Evolutionary conservation across 1,140 invertebrate genomes (phyloP).

Genomic region (Drosophila parabipectinata): DNA sequence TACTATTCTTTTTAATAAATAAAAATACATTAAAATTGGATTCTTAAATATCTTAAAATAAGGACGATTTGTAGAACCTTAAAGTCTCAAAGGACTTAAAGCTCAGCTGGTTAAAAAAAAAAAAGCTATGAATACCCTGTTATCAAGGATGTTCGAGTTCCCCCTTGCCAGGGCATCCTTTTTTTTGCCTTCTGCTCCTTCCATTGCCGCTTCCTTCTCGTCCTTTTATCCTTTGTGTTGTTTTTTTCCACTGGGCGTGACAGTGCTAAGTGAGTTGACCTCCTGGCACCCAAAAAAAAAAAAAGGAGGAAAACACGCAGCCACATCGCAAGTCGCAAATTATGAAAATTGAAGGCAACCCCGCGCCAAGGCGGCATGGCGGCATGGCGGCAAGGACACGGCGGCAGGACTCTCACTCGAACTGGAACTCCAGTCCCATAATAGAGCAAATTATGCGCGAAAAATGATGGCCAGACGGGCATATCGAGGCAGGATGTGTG

Average conservation of each 20-base stretch:
- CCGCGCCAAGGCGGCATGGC: background rate
- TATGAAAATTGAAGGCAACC: slow-evolving; percentile 70
- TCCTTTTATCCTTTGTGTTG: slow-evolving; percentile 6
- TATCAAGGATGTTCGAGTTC: slow-evolving; percentile 55
- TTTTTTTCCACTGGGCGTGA: slow-evolving; percentile 56
- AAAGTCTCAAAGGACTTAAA: background rate
- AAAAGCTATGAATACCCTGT: background rate
- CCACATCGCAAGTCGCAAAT: slow-evolving; percentile 49
- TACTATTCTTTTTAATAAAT: too few relatives aligned
- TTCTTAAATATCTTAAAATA: too few relatives aligned
- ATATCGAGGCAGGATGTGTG: slow-evolving; percentile 29
- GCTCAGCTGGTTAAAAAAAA: background rate
- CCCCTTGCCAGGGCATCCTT: slow-evolving; percentile 3
- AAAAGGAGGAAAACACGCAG: background rate
- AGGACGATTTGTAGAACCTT: background rate
- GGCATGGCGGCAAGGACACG: slow-evolving; percentile 3
- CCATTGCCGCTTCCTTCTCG: background rate
- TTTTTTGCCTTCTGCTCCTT: slow-evolving; percentile 1
- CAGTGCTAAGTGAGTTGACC: slow-evolving; percentile 63
- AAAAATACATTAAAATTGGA: too few relatives aligned
- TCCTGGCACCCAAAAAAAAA: slow-evolving; percentile 19
- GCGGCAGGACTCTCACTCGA: slow-evolving; percentile 7
- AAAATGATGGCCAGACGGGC: slow-evolving; percentile 69
- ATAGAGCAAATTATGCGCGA: slow-evolving; percentile 78
- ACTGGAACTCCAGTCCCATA: slow-evolving; percentile 41